Evolutionary conservation across 2,888 invertebrate genomes (phyloP), one percentile per base, ranked within the genome.

Genomic region (Epinotia brunnichana): DNA sequence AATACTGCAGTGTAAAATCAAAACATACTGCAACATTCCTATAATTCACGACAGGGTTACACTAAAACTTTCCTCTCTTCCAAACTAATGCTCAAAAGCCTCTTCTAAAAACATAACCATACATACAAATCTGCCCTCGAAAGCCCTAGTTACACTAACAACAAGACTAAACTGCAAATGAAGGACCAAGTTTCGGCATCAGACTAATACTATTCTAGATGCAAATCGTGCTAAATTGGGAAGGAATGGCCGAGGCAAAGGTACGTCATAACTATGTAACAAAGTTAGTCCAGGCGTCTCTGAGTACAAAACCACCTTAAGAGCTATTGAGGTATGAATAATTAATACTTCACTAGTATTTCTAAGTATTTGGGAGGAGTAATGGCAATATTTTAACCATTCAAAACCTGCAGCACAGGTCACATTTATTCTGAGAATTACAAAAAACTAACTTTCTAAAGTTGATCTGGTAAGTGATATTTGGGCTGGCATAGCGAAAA

Each of bases 181-280:
- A 64, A 54, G 21, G 64, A 64, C 64, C 39, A 64, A 64, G 64
- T 64, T 64, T 39, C 19, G 39, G 39, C 64, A 54, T 54, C 54
- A 39, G 62, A 48, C 48, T 51, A 64, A 64, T 64, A 54, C 54
- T 39, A 53, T 53, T 64, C 53, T 53, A 21, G 15, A 63, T 19
- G 39, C 64, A 64, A 64, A 64, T 64, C 51, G 54, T n/a, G 21
- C 54, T 39, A 64, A 64, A 64, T 54, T 64, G 39, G 54, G 64
- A 64, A 54, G 64, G 64, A 64, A 64, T 54, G 64, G 39, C 64
- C 39, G 64, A 39, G 19, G 19, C 53, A n/a, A 54, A 64, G 53
- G 63, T 64, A 53, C 10, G n/a, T 13, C 9, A 54, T 13, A 63
- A 63, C 29, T 63, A 15, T 13, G 39, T 54, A 64, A 64, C 64